Conservation (phyloP, 2,888 invertebrate species). For the Pandemis corylana region DNA sequence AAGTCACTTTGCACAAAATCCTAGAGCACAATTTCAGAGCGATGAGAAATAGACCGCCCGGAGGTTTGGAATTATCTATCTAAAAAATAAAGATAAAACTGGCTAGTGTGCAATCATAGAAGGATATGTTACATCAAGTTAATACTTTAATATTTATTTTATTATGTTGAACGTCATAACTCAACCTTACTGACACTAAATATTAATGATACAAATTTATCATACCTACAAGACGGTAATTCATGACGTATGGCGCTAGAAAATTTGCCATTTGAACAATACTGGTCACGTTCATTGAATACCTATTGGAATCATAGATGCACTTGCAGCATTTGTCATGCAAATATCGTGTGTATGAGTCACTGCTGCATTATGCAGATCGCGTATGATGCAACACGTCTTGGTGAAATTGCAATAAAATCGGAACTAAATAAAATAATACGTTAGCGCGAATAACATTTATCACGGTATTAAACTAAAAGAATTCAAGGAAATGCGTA, state of each 20-base stretch:
- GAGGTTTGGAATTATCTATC: slow-evolving; percentile 1
- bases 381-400: slow-evolving; percentile 27
- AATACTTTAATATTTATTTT: neutral
- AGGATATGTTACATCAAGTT: no score
- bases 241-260: slow-evolving; percentile 24
- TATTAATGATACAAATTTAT: neutral
- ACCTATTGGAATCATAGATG: slow-evolving; percentile 42
- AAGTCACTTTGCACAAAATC: slow-evolving; percentile 12
- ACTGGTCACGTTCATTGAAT: slow-evolving; percentile 38
- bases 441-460: slow-evolving; percentile 19
- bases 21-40: slow-evolving; percentile 11
- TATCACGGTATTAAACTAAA: neutral
- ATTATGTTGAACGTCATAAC: neutral
- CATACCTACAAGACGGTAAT: neutral
- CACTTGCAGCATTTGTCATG: slow-evolving; percentile 40
- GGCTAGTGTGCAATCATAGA: no score
- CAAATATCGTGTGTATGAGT: slow-evolving; percentile 44
- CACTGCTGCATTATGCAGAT: slow-evolving; percentile 41
- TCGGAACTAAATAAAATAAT: slow-evolving; percentile 26
- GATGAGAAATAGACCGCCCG: slow-evolving; percentile 11
- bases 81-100: no score
- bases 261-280: slow-evolving; percentile 34
- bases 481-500: neutral
- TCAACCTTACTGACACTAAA: no score
- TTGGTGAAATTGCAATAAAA: slow-evolving; percentile 36